Evolutionary conservation across 2,888 invertebrate species (phyloP), one percentile per base, ranked within the genome.

Genomic region (Ceraclea dissimilis): DNA sequence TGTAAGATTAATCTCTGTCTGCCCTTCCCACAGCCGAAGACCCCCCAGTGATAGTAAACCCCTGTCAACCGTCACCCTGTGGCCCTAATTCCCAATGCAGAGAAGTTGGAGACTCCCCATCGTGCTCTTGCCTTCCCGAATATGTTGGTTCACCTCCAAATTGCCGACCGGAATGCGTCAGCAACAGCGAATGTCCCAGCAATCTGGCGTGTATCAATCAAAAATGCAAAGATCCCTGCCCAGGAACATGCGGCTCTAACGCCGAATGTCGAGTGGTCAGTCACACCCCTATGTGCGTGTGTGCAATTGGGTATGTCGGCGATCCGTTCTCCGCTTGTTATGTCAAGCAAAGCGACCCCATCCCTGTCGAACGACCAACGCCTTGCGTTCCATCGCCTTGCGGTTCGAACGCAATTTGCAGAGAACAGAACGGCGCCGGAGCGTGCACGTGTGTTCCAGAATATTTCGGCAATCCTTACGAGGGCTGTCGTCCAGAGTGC

Each of bases 401-500:
- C 66, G 88, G 88, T 34, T 76, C 84, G 31, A 87, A 88, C 66
- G 85, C 88, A 2, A 72, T 81, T 64, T 88, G 88, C 66, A 78
- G 78, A 62, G 83, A 84, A 72, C 79, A 81, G 62, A 82, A 84
- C 67, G 81, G 80, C 52, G 83, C 83, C n/a, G 88, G 86, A 21
- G 79, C 86, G 2, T 89, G 89, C 67, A 75, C 76, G 31, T 90
- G 89, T 66, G 70, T 82, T 6, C 71, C 79, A 22, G 85, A 83
- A 63, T 83, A 85, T 68, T 81, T 75, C 59, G 82, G 82, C 51
- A 81, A 82, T 66, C 82, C 82, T 2, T 82, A 82, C 61, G 80
- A 81, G 65, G 86, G 85, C 48, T 89, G 88, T 68, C 76, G 85
- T 62, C 88, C 88, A 18, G 88, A 89, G 71, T 89, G 89, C 67